Evolutionary conservation across 2,113 vertebrate genomes (phyloP).

Genomic region (Microcebus ravelobensis): DNA sequence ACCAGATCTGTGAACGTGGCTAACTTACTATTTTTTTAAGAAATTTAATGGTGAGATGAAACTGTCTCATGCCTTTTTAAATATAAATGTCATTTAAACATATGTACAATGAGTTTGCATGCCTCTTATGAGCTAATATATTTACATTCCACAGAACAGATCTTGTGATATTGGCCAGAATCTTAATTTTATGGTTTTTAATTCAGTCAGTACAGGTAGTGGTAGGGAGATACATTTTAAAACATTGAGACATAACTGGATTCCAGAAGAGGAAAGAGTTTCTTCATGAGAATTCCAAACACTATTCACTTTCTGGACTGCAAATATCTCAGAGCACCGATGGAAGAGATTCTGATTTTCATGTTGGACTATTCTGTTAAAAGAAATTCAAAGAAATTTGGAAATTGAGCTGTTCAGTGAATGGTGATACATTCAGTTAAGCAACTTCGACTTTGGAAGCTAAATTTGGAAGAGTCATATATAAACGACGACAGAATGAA

Average conservation of each 20-base stretch:
- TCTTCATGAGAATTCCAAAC: constrained; percentile 79
- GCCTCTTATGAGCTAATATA: constrained; percentile 67
- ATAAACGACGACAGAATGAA: constrained; percentile 82
- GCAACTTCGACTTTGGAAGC: constrained; percentile 84
- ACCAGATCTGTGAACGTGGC: constrained; percentile 87
- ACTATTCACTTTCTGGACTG: constrained; percentile 84
- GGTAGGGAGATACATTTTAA: constrained; percentile 61
- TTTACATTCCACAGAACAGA: constrained; percentile 82
- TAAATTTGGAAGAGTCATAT: constrained; percentile 84
- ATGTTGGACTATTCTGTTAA: constrained; percentile 84
- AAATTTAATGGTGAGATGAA: constrained; percentile 67
- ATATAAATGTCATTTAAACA: constrained; percentile 40
- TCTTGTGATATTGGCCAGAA: constrained; percentile 87
- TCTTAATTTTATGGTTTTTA: constrained; percentile 74
- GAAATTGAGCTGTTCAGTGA: constrained; percentile 83
- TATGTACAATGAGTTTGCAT: constrained; percentile 64
- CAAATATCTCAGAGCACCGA: constrained; percentile 63
- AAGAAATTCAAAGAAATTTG: constrained; percentile 82
- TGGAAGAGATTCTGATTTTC: constrained; percentile 85
- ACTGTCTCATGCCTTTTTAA: constrained; percentile 77
- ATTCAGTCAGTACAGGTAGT: constrained; percentile 65
- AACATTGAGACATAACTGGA: constrained; percentile 67
- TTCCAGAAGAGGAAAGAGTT: constrained; percentile 76
- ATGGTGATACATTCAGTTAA: constrained; percentile 83
- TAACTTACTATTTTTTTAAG: constrained; percentile 59